These are phyloP conservation scores for Oxycera nigricornis DNA, from an alignment of 2,888 invertebrate genomes.

Conservation along the genomic window DNA sequence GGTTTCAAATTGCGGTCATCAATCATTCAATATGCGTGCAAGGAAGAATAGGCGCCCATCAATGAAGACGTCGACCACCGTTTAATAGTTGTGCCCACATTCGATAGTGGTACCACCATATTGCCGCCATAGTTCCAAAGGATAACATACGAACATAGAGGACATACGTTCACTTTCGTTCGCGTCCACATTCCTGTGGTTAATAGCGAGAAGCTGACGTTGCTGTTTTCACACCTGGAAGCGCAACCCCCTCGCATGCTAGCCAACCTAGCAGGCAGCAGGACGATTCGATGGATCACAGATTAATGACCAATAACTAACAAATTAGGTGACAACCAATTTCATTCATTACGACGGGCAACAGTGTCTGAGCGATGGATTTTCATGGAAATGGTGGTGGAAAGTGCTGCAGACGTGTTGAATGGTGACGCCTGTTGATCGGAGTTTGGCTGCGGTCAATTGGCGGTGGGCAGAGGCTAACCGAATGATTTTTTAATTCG, in stretches of 20 bases:
- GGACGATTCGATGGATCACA: constrained; percentile 13
- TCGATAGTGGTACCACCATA: background rate
- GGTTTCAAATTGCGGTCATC: constrained; percentile 34
- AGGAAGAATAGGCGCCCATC: background rate
- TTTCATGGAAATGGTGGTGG: background rate
- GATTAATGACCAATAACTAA: constrained; percentile 31
- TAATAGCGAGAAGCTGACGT: background rate
- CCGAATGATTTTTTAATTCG: background rate
- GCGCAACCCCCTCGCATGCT: background rate
- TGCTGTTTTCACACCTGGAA: background rate
- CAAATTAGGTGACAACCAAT: constrained; percentile 25
- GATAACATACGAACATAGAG: background rate
- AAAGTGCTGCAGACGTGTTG: background rate
- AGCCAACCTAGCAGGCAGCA: background rate
- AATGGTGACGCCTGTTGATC: constrained; percentile 11
- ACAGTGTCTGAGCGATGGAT: background rate
- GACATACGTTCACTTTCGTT: background rate
- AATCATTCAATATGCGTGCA: constrained; percentile 23
- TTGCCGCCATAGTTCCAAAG: background rate
- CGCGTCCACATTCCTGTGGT: background rate
- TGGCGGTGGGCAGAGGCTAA: background rate
- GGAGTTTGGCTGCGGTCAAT: background rate
- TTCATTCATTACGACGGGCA: constrained; percentile 1
- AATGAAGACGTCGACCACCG: background rate
- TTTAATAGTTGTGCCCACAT: background rate